These are phyloP conservation scores for Aporrectodea caliginosa DNA, from an alignment of 1,140 invertebrate species.

Conservation along the genomic window DNA sequence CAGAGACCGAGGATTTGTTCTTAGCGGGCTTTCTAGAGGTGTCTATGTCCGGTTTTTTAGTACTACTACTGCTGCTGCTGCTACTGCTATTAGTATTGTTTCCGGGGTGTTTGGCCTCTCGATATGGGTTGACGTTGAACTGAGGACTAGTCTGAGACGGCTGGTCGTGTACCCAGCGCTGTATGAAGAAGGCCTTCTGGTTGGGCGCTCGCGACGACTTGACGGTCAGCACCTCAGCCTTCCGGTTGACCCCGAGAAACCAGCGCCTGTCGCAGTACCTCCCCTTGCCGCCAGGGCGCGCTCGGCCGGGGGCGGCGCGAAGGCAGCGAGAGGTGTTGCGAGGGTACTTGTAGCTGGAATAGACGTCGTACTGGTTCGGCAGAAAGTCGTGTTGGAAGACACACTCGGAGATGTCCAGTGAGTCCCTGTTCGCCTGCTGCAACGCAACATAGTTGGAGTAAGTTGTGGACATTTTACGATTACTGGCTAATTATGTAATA, in stretches of 20 bases:
- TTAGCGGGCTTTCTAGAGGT: background rate
- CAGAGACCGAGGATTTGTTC: background rate
- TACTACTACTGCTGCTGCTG: background rate
- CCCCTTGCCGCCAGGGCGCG: background rate
- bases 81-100: background rate
- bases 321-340: background rate
- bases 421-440: background rate
- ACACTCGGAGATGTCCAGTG: background rate
- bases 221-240: background rate
- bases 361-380: background rate
- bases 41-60: background rate
- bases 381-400: background rate
- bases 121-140: background rate
- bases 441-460: background rate
- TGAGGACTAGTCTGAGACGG: background rate
- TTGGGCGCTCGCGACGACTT: background rate
- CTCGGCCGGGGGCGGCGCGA: background rate
- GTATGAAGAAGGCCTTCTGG: background rate
- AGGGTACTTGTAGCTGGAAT: background rate
- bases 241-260: background rate
- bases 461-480: too few relatives aligned
- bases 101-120: background rate
- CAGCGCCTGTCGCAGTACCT: background rate
- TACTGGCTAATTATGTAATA: too few relatives aligned
- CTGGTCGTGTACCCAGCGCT: background rate